Conservation (phyloP, 2,797 vertebrate species). For the Xerus rutilus region DNA sequence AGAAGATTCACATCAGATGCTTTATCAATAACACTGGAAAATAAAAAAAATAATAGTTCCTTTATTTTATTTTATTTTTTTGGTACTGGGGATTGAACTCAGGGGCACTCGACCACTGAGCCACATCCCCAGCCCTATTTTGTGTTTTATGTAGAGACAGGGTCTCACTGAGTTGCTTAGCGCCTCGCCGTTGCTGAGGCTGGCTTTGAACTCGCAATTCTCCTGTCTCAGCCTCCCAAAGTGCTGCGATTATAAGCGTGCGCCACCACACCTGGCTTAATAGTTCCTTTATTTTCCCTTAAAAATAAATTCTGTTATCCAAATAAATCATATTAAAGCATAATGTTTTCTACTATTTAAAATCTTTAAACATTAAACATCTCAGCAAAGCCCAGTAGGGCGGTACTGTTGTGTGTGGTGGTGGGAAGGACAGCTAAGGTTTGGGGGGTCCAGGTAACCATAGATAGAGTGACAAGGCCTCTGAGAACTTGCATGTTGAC, state of each 20-base stretch:
- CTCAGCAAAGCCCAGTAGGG: background rate
- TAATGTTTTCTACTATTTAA: background rate
- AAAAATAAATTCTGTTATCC: background rate
- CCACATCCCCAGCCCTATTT: no score
- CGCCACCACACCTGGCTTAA: background rate
- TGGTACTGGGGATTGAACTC: no score
- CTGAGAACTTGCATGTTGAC: background rate
- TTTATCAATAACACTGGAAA: background rate
- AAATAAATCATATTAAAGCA: background rate
- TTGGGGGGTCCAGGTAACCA: no score
- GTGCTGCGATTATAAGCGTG: no score
- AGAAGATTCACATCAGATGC: background rate
- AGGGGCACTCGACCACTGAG: no score
- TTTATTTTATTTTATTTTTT: no score
- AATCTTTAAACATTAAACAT: background rate
- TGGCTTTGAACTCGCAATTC: no score
- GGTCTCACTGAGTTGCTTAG: no score
- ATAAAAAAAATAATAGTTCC: background rate
- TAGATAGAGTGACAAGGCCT: accelerated
- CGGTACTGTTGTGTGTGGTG: background rate
- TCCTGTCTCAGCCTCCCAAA: no score
- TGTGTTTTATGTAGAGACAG: no score
- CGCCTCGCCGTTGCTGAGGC: no score
- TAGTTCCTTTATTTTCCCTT: background rate
- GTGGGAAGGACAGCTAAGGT: background rate